Conservation (phyloP, 2,888 invertebrate genomes). For the Ennomos erosarius region DNA sequence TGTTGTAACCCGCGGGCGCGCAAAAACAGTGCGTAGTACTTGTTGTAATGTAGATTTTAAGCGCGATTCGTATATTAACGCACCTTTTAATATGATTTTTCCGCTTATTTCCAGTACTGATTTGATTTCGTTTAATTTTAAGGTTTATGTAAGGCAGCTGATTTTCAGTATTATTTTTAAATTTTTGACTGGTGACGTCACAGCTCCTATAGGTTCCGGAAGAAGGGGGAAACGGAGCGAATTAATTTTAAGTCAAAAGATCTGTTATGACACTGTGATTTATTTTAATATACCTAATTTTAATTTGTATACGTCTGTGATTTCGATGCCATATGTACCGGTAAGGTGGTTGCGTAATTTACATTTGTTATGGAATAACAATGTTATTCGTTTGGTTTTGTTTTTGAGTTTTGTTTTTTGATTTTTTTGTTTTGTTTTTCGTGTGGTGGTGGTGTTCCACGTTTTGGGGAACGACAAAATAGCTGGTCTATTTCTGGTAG, state of each 20-base stretch:
- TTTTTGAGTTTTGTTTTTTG: conserved; percentile 46
- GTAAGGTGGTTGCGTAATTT: conserved; percentile 65
- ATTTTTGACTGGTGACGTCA: conserved; percentile 39
- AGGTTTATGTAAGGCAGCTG: conserved; percentile 48
- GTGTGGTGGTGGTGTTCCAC: conserved; percentile 36
- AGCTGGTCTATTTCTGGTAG: conserved; percentile 1
- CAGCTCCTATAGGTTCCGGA: conserved; percentile 2
- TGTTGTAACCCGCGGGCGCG: conserved; percentile 32
- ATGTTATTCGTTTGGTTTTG: conserved; percentile 38
- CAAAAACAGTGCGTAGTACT: conserved; percentile 21
- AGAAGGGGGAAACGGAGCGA: conserved; percentile 3
- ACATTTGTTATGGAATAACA: conserved; percentile 51
- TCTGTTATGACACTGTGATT: conserved; percentile 73
- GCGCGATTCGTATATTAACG: conserved; percentile 57
- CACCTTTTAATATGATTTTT: conserved; percentile 31
- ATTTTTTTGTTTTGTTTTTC: conserved; percentile 50
- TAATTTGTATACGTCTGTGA: conserved; percentile 71
- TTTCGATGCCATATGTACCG: conserved; percentile 75
- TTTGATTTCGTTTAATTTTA: conserved; percentile 58
- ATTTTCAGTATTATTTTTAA: conserved; percentile 64
- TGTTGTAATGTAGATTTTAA: conserved; percentile 52
- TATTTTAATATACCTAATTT: conserved; percentile 66
- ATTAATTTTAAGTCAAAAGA: conserved; percentile 70
- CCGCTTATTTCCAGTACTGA: conserved; percentile 74
- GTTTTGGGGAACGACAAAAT: conserved; percentile 9